Base-by-base conservation (phyloP, 2,888 invertebrate species). In the Gisinianus flammeolus region DNA sequence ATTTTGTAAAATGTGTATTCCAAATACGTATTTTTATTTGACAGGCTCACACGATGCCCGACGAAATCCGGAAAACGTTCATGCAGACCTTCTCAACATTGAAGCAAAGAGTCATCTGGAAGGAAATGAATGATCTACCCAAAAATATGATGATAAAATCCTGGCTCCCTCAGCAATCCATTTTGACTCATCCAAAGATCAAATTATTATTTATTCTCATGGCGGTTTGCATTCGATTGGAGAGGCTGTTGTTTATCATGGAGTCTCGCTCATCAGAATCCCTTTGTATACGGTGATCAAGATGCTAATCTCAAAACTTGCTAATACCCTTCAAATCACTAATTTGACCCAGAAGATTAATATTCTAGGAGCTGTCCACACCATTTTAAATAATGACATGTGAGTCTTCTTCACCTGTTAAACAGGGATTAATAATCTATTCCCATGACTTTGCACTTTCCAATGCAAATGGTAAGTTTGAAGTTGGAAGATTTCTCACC, bases 281-380 rank as follows among this genome's bases (percentile, higher is more conserved):
- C 66, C 66, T n/a, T n/a, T 66, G 19, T 66, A 26, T n/a, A 31
- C 19, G 66, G 66, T 56, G 31, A 66, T 66, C 66, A 66, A 31
- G 30, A 31, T 30, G 66, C 31, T 2, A 62, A 62, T 62, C n/a
- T 62, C 24, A 31, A 31, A 19, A 30, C 31, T 66, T 31, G 66
- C 66, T 2, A 2, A 4, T 6, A 66, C 66, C 16, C 16, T 66
- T 16, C 31, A 66, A n/a, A 6, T 66, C 19, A 19, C 16, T 2
- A 31, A 66, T 22, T 4, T 66, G 16, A 31, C 30, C 10, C 31
- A 66, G n/a, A 26, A 66, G 12, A 66, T n/a, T n/a, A n/a, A 30
- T 16, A 2, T 66, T 12, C 22, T 66, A 2, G 31, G 22, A 4
- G 6, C 66, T 16, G 31, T 66, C 33, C 3, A 66, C 8, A 19